phyloP scores from a whole-genome alignment of 2,113 vertebrate genomes.

The Pterocles orientalis region DNA sequence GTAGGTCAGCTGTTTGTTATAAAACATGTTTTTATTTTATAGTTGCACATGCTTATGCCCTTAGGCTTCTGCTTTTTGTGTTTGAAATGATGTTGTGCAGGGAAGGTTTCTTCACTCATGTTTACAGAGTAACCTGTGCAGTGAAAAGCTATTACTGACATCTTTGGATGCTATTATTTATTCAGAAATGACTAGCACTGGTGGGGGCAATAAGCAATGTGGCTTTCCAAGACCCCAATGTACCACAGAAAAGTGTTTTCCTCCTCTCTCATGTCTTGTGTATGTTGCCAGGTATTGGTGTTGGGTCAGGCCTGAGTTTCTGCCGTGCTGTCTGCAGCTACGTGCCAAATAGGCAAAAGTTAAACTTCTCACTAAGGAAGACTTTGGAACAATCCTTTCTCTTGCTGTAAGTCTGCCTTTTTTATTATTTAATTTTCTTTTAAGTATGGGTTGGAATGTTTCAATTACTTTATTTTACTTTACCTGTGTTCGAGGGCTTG shows the following conservation, averaged over 20 bases:
- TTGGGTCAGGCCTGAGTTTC: neutral
- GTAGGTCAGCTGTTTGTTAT: neutral
- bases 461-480: conserved; percentile 4
- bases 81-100: neutral
- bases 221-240: neutral
- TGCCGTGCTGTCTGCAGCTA: fast-evolving
- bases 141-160: neutral
- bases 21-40: neutral
- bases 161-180: neutral
- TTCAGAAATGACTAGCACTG: neutral
- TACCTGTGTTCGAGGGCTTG: neutral
- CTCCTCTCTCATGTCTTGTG: neutral
- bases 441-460: neutral
- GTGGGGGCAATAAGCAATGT: neutral
- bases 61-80: neutral
- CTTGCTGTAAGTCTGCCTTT: neutral
- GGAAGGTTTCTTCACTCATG: neutral
- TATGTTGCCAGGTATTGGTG: neutral
- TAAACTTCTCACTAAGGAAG: neutral
- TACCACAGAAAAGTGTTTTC: neutral
- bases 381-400: neutral
- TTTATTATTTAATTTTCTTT: conserved; percentile 3
- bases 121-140: neutral
- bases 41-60: neutral
- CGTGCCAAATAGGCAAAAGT: neutral